Base-by-base conservation (phyloP, 2,888 invertebrate genomes). In the Camponotus fellah region DNA sequence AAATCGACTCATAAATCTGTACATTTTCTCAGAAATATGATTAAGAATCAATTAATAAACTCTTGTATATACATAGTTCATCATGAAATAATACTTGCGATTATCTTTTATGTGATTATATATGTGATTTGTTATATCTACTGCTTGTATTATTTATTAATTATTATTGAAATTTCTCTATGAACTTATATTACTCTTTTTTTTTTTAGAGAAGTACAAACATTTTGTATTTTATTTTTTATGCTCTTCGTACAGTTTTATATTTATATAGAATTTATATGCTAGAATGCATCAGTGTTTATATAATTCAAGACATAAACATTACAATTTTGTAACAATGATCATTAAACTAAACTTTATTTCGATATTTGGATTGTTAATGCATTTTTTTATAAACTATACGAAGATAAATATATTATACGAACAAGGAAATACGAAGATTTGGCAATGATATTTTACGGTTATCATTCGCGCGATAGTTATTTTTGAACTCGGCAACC, bases 301-400 rank as follows among this genome's bases (percentile, higher is more conserved):
- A 10, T 10, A 4, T 12, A 56, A 40, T 76, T 53, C 26, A 34
- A 49, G 5, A 37, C 21, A 66, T n/a, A 66, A 72, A 12, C 26
- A 32, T 40, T 40, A 0, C 10, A 2, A 40, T 40, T 40, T 10
- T 40, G 10, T 40, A 40, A 40, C 40, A 65, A n/a, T 17, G 32
- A 32, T 77, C 40, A 32, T 14, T 17, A 40, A 53, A 66, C 34
- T 46, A 43, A 77, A 43, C 8, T 68, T 58, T 56, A 32, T 66
- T 77, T 77, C 10, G n/a, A 68, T 43, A 66, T 68, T 3, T n/a
- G 21, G 56, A 56, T 56, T 77, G 43, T 68, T 77, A 66, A 68
- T 56, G 5, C 32, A 8, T 77, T 77, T 32, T 26, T 43, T 40
- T 26, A 49, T 68, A 65, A 53, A 37, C 4, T 10, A 10, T 1